These are phyloP conservation scores for Phataginus tricuspis DNA, from an alignment of 2,797 vertebrate species.

Conservation along the genomic window DNA sequence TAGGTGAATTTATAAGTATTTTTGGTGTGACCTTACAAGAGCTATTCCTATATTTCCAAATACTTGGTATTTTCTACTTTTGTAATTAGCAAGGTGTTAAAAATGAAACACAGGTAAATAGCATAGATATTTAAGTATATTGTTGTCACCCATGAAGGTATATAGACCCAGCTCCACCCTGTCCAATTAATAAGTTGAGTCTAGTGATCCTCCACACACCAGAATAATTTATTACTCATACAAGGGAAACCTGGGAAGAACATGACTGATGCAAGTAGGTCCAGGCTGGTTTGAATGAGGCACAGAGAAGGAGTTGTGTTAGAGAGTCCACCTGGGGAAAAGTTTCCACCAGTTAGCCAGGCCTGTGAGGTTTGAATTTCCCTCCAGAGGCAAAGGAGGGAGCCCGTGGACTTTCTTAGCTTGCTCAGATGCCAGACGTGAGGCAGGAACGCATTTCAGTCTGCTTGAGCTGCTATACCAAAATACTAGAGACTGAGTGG, in stretches of 20 bases:
- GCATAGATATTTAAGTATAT: not conserved
- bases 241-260: not conserved
- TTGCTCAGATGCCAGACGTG: not conserved
- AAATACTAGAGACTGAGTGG: not conserved
- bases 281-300: not conserved
- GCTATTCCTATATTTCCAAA: constrained; percentile 44
- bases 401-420: not conserved
- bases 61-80: not conserved
- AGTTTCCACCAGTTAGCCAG: not conserved
- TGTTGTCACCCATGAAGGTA: not conserved
- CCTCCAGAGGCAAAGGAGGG: not conserved
- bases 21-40: constrained; percentile 65
- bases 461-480: not conserved
- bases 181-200: not conserved
- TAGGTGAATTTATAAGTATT: constrained; percentile 59
- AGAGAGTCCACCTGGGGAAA: not conserved
- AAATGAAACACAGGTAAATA: not conserved
- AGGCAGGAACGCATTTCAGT: not conserved
- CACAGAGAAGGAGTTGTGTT: not conserved
- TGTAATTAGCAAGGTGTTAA: not conserved
- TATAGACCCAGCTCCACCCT: not conserved
- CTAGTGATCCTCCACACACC: too few species aligned
- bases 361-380: not conserved
- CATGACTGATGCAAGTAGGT: too few species aligned
- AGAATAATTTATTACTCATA: not conserved